These are phyloP conservation scores for Drosophila prosaltans DNA, from an alignment of 1,140 invertebrate species.

Conservation along the genomic window DNA sequence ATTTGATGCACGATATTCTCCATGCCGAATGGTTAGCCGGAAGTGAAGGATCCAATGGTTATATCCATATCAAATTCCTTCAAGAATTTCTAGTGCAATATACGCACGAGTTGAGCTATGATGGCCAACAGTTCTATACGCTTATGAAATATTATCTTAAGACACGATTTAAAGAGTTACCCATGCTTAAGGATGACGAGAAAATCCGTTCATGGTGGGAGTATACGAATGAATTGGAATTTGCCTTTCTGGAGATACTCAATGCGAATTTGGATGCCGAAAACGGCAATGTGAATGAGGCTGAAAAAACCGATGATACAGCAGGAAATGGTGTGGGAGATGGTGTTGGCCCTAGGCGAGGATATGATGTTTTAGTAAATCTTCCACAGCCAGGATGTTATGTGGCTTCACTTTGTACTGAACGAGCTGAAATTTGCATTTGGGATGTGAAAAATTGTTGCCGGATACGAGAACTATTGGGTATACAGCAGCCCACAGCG, in stretches of 20 bases:
- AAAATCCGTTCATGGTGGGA: conserved; percentile 72
- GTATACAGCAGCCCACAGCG: conserved; percentile 88
- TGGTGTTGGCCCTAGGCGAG: conserved; percentile 12
- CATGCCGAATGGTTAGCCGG: conserved; percentile 63
- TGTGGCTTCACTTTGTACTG: conserved; percentile 89
- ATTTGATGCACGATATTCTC: conserved; percentile 73
- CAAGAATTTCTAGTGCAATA: conserved; percentile 87
- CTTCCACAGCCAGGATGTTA: conserved; percentile 84
- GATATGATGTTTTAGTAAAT: conserved; percentile 78
- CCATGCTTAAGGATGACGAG: conserved; percentile 67
- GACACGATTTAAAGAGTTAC: conserved; percentile 75
- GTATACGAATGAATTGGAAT: conserved; percentile 72
- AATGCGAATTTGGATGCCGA: conserved; percentile 63
- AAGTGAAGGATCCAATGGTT: conserved; percentile 40
- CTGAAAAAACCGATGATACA: background rate
- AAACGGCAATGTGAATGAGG: conserved; percentile 27
- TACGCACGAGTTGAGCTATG: conserved; percentile 88
- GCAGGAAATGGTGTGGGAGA: conserved; percentile 1
- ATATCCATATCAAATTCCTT: conserved; percentile 85
- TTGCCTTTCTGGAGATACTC: conserved; percentile 77
- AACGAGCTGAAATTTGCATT: conserved; percentile 90
- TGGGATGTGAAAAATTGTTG: conserved; percentile 89
- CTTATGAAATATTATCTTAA: conserved; percentile 86
- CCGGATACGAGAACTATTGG: conserved; percentile 87
- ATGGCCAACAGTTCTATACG: conserved; percentile 90